Base-by-base conservation (phyloP, 1,140 invertebrate species). In the Gonioctena quinquepunctata region DNA sequence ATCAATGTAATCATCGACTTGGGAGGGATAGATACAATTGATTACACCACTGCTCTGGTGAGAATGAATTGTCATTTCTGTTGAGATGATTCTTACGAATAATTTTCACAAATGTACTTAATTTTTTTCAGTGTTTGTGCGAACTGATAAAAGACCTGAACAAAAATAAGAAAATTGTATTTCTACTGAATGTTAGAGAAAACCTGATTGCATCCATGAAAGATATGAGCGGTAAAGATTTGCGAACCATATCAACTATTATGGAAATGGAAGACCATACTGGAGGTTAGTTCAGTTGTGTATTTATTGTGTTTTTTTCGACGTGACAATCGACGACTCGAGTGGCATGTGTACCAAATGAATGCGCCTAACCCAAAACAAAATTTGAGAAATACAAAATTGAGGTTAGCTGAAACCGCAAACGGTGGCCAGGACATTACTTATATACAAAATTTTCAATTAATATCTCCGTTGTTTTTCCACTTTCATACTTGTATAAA, bases 21-120 rank as follows among this genome's bases (percentile, higher is more conserved):
- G 68, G 79, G 79, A 26, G 83, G 87, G 70, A 80, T 89, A 16
- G 84, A 84, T 42, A 82, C 81, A 59, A 83, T 86, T 21, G 89
- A 90, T 74, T 89, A 84, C 74, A 89, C 88, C 0, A 85, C 87
- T 18, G 86, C 85, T 19, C 86, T 89, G 81, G 88, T 88, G 84
- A 76, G 60, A 27, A 49, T 25, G 11, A 42, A 42, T 4, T n/a
- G 33, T n/a, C 4, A 42, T 42, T 3, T 4, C 5, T n/a, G 16
- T 42, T 42, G 11, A 42, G 11, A n/a, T 42, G 2, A 42, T 42
- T 42, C 33, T n/a, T 42, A n/a, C n/a, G n/a, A n/a, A n/a, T n/a
- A n/a, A n/a, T n/a, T n/a, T n/a, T 52, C 13, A 50, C 2, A 6
- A 19, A 54, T 52, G 19, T 8, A 63, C 0, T 23, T 52, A 28